A percentile compares a stretch with the other conserved stretches of the same genome.
These are phyloP conservation scores for Polypedilum pembai DNA, from an alignment of 1,140 invertebrate species.

Conservation along the genomic window DNA sequence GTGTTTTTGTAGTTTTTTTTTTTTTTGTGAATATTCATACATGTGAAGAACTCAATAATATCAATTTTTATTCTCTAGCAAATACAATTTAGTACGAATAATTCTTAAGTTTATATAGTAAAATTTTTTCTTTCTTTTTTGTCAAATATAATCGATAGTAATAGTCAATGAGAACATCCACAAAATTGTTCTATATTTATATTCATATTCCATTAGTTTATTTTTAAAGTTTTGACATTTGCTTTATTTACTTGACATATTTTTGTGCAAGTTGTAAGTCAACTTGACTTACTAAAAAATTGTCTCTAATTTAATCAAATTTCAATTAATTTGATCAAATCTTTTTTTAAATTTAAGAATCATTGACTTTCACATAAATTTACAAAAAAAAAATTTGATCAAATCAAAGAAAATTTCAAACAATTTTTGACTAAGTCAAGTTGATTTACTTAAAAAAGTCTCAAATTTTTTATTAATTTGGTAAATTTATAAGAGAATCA, in stretches of 20 bases:
- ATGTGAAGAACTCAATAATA: background rate
- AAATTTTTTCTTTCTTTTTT: background rate
- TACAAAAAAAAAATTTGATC: no score
- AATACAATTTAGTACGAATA: conserved; percentile 19
- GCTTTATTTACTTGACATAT: background rate
- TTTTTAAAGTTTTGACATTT: background rate
- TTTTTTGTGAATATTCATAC: background rate
- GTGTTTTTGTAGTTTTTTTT: background rate
- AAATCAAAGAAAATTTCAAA: no score
- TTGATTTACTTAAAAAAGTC: no score
- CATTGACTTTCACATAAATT: no score
- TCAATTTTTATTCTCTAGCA: background rate
- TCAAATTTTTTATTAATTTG: no score
- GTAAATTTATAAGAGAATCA: no score
- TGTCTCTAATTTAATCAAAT: no score
- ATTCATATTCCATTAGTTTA: background rate
- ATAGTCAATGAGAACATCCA: conserved; percentile 9
- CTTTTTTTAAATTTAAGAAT: no score
- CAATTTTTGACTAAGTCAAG: no score
- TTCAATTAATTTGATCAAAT: no score
- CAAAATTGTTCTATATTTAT: background rate
- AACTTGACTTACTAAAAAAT: no score
- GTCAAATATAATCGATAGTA: background rate
- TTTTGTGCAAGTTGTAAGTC: background rate
- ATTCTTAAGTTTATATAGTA: background rate